phyloP scores from a whole-genome alignment of 2,113 vertebrate species.

The Uropsilus gracilis region DNA sequence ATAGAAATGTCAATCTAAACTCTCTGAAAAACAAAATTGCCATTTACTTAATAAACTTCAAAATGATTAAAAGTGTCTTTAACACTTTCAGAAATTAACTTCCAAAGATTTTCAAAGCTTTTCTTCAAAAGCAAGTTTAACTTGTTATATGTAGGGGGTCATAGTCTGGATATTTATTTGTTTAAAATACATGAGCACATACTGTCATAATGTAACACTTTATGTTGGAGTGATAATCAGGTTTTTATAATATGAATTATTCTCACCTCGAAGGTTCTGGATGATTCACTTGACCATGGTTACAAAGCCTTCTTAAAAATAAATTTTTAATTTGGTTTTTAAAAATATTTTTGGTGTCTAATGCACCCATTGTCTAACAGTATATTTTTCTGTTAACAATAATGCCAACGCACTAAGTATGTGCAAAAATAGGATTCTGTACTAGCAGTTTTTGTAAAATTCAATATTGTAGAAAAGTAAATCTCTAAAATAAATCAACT shows the following conservation, averaged over 20 bases:
- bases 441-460: not conserved
- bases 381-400: not conserved
- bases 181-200: slow-evolving; percentile 9
- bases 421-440: not conserved
- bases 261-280: not conserved
- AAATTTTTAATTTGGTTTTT: not conserved
- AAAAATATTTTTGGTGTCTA: not conserved
- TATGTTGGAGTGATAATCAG: not conserved
- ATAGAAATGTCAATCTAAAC: slow-evolving; percentile 55
- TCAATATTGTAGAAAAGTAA: not conserved
- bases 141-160: not conserved
- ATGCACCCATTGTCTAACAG: not conserved
- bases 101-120: not conserved
- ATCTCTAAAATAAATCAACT: not conserved
- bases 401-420: not conserved
- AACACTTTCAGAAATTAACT: slow-evolving; percentile 40
- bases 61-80: slow-evolving; percentile 10
- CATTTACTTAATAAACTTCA: slow-evolving; percentile 55
- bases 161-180: not conserved
- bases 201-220: not conserved
- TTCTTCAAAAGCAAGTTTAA: not conserved
- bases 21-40: slow-evolving; percentile 47
- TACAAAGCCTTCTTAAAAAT: not conserved
- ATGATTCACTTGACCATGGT: not conserved
- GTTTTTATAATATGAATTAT: not conserved